phyloP scores from a whole-genome alignment of 1,140 invertebrate species.

The Coptotermes formosanus region DNA sequence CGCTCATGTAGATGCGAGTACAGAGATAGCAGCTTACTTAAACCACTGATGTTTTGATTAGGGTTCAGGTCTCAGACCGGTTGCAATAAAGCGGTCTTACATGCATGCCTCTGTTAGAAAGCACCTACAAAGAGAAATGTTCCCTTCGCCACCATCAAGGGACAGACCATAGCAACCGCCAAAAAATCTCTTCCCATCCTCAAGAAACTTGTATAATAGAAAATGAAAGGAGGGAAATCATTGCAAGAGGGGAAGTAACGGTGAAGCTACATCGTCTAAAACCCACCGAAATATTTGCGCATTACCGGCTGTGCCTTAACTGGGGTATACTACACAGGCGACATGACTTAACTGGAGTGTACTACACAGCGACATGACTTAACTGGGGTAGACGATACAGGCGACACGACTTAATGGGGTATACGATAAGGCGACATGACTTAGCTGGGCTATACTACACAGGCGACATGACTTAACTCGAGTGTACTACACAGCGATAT shows the following conservation, averaged over 20 bases:
- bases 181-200: background rate
- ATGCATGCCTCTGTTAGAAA: background rate
- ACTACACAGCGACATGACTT: no score
- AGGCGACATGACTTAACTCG: no score
- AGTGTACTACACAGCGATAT: no score
- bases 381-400: no score
- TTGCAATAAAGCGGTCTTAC: background rate
- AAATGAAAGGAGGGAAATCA: background rate
- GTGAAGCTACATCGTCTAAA: background rate
- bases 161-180: background rate
- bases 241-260: background rate
- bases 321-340: no score
- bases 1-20: no score
- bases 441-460: no score
- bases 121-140: background rate
- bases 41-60: background rate
- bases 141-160: background rate
- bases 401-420: no score
- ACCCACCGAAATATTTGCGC: background rate
- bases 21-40: background rate
- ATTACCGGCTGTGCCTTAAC: background rate
- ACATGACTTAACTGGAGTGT: no score
- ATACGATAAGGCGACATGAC: no score
- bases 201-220: background rate
- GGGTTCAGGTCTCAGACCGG: background rate